phyloP scores from a whole-genome alignment of 1,140 invertebrate species.

The Lysiphlebus fabarum region DNA sequence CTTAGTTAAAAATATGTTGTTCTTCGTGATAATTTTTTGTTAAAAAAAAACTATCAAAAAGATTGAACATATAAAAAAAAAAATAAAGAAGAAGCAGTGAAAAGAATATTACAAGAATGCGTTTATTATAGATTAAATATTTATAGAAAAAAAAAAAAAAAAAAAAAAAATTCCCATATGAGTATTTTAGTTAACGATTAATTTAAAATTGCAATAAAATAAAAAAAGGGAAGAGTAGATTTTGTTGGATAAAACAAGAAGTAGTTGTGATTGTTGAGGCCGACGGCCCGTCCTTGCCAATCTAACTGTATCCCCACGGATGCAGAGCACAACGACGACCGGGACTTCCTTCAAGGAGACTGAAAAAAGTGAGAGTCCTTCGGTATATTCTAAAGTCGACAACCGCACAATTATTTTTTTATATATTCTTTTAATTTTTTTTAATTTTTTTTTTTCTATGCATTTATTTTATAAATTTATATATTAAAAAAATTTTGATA shows the following conservation, averaged over 20 bases:
- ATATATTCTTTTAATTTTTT: background rate
- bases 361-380: conserved; percentile 52
- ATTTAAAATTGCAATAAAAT: background rate
- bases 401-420: conserved; percentile 25
- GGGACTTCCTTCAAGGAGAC: conserved; percentile 48
- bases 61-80: background rate
- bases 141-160: background rate
- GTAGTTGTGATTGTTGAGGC: conserved; percentile 35
- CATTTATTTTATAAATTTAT: too few relatives aligned
- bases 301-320: conserved; percentile 46
- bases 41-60: background rate
- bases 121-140: background rate
- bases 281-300: conserved; percentile 47
- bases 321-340: conserved; percentile 47
- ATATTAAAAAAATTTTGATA: too few relatives aligned
- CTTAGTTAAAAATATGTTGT: too few relatives aligned
- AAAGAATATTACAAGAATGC: background rate
- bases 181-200: conserved; percentile 2
- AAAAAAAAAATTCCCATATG: background rate
- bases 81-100: background rate
- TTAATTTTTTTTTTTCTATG: background rate
- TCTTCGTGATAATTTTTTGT: background rate
- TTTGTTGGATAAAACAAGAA: conserved; percentile 1
- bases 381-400: conserved; percentile 33
- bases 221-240: background rate